These are phyloP conservation scores for Neocrepidodera transversa DNA, from an alignment of 2,888 invertebrate species.

Conservation along the genomic window DNA sequence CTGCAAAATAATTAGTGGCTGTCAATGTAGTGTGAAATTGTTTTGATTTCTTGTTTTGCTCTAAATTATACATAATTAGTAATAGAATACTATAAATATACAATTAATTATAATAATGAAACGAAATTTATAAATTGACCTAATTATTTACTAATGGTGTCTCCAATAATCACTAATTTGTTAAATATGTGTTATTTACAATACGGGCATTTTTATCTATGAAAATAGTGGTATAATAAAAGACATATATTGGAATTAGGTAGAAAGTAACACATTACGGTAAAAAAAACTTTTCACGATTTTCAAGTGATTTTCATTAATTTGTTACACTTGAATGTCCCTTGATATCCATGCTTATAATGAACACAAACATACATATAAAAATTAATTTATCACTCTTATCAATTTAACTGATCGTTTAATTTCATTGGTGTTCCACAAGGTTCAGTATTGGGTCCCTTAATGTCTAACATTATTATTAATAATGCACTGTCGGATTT, in stretches of 20 bases:
- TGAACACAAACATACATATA: too few species aligned
- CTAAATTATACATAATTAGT: background rate
- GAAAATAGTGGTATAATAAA: background rate
- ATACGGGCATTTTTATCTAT: background rate
- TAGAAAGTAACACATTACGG: background rate
- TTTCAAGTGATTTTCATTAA: background rate
- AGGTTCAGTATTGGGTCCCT: too few species aligned
- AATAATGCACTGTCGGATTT: too few species aligned
- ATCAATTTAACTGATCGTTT: too few species aligned
- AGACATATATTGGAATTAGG: background rate
- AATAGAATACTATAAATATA: background rate
- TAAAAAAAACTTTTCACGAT: background rate
- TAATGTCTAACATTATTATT: too few species aligned
- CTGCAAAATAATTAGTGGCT: background rate
- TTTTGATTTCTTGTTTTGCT: background rate
- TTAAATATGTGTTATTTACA: background rate
- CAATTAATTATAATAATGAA: too few species aligned
- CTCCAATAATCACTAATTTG: background rate
- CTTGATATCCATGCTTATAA: background rate
- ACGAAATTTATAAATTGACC: too few species aligned
- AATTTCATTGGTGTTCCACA: too few species aligned
- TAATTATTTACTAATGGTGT: too few species aligned
- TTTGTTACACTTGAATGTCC: constrained; percentile 2
- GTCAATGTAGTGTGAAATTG: constrained; percentile 2
- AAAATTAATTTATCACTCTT: too few species aligned